These are phyloP conservation scores for Siderastrea radians DNA, from an alignment of 92 coral and sea anemone species.

Conservation along the genomic window DNA sequence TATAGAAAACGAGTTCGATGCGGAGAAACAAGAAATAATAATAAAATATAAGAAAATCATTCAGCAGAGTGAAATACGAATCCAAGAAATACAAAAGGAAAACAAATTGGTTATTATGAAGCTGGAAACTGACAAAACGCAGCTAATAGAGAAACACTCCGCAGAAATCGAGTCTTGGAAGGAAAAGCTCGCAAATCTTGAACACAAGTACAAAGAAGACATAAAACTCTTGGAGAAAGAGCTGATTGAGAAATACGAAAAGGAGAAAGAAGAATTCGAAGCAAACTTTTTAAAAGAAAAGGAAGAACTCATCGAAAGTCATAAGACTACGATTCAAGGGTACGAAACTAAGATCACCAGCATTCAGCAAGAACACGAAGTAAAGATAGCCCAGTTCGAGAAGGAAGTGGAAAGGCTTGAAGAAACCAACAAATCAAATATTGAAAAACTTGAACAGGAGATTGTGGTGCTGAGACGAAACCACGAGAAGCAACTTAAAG, in stretches of 20 bases:
- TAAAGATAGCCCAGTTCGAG: conserved; percentile 56
- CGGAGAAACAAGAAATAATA: conserved; percentile 63
- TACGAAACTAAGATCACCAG: conserved; percentile 61
- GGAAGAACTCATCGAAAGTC: conserved; percentile 50
- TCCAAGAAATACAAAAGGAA: conserved; percentile 41
- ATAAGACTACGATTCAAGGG: conserved; percentile 40
- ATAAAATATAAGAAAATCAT: conserved; percentile 52
- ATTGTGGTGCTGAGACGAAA: conserved; percentile 52
- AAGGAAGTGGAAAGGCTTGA: conserved; percentile 69
- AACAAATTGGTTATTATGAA: conserved; percentile 36
- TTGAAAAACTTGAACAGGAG: conserved; percentile 60
- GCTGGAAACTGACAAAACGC: conserved; percentile 42
- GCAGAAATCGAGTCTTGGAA: conserved; percentile 49
- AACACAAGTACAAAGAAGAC: conserved; percentile 44
- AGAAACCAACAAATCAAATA: conserved; percentile 45
- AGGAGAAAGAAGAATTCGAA: conserved; percentile 68
- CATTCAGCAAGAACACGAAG: conserved; percentile 64
- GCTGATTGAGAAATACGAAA: conserved; percentile 58
- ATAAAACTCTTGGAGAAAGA: conserved; percentile 58
- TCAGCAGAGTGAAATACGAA: conserved; percentile 21
- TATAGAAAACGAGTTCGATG: conserved; percentile 61
- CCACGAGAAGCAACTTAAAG: conserved; percentile 62
- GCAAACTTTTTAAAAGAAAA: conserved; percentile 61
- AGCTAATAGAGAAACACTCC: conserved; percentile 39
- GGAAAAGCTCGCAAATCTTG: conserved; percentile 27